Conservation (phyloP, 2,888 invertebrate species). For the Deroplatys truncata region DNA sequence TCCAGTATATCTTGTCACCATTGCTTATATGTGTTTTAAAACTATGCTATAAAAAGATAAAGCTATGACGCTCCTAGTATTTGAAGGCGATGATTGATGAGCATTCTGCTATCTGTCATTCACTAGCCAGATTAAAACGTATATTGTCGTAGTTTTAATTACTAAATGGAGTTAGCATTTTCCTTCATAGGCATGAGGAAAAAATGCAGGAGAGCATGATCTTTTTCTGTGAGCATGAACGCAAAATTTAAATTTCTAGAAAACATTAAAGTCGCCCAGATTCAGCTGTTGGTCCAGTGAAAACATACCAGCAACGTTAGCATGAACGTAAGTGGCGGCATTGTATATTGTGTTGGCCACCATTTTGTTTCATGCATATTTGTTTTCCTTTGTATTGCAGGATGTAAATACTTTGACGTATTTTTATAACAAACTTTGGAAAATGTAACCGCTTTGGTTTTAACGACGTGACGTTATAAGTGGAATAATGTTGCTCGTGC, state of each 20-base stretch:
- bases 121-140: not conserved
- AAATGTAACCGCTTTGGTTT: not conserved
- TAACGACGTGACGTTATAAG: not conserved
- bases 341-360: not conserved
- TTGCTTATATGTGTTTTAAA: not conserved
- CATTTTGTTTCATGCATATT: not conserved
- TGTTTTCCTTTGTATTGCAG: not conserved
- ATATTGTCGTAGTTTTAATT: not conserved
- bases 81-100: not conserved
- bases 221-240: not conserved
- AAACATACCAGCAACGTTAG: not conserved
- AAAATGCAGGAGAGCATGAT: not conserved
- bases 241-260: not conserved
- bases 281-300: too few species aligned
- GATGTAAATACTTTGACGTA: too few species aligned
- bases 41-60: not conserved
- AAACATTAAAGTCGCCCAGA: not conserved
- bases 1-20: not conserved
- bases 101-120: not conserved
- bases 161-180: not conserved
- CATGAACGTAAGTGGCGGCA: not conserved
- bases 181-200: not conserved
- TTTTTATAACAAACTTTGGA: not conserved
- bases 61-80: not conserved
- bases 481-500: not conserved